A percentile compares a stretch with the other conserved stretches of the same genome.
Conservation (phyloP, 2,113 vertebrate species). For the Ceuthmochares aereus region DNA sequence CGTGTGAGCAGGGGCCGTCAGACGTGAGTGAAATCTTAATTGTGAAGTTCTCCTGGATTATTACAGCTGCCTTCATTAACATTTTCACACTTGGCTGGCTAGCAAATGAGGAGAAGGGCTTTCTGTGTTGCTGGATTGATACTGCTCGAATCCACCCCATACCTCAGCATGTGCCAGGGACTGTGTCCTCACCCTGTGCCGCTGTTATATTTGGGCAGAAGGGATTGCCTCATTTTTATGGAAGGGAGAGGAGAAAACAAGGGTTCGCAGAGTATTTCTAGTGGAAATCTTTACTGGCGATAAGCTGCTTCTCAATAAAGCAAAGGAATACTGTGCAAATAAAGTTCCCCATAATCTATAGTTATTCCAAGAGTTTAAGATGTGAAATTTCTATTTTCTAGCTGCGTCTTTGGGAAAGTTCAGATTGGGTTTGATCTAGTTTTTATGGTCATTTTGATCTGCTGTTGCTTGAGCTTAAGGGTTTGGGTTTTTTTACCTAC, state of each 20-base stretch:
- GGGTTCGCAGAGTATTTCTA: not conserved
- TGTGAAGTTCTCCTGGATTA: slow-evolving; percentile 87
- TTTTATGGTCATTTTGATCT: not conserved
- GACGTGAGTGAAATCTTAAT: slow-evolving; percentile 92
- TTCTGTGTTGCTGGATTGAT: slow-evolving; percentile 85
- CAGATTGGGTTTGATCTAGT: not conserved
- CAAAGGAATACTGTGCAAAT: not conserved
- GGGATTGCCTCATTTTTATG: rapidly evolving
- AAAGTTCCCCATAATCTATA: not conserved
- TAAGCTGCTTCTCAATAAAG: not conserved
- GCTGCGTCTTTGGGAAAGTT: not conserved
- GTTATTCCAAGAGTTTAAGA: not conserved
- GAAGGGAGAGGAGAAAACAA: not conserved
- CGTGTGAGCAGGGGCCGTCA: slow-evolving; percentile 82
- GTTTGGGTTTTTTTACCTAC: not conserved
- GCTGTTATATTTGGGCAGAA: not conserved
- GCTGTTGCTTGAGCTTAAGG: not conserved
- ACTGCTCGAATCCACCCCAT: not conserved
- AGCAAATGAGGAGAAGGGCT: slow-evolving; percentile 93
- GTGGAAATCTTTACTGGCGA: not conserved
- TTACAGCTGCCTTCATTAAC: slow-evolving; percentile 96
- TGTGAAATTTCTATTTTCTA: not conserved
- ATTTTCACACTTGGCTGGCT: slow-evolving; percentile 96
- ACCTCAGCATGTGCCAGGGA: not conserved
- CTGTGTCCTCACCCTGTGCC: rapidly evolving